Conservation (phyloP, 2,113 vertebrate genomes). For the Dicaeum eximium region DNA sequence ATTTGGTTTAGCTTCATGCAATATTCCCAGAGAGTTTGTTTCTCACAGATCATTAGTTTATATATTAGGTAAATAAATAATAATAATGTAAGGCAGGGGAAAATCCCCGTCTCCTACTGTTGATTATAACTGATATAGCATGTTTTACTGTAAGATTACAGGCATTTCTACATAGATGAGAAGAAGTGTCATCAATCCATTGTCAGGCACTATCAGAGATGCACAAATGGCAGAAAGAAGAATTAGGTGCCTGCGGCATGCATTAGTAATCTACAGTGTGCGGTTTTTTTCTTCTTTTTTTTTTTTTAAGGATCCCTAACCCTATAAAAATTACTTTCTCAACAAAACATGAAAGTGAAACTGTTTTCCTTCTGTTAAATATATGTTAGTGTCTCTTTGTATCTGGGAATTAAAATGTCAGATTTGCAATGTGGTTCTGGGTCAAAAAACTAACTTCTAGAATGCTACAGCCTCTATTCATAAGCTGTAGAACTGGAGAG, state of each 20-base stretch:
- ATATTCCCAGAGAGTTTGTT: not conserved
- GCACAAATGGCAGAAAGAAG: not conserved
- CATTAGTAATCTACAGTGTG: not conserved
- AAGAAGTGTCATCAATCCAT: not conserved
- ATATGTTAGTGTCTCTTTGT: not conserved
- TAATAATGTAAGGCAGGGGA: rapidly evolving
- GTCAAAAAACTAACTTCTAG: not conserved
- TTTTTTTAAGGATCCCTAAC: not conserved
- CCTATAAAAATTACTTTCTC: not conserved
- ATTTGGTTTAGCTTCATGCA: not conserved
- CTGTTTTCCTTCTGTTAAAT: not conserved
- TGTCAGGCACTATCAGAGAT: not conserved
- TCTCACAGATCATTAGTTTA: not conserved
- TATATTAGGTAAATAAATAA: not conserved
- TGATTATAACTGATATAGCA: not conserved
- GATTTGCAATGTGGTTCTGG: not conserved
- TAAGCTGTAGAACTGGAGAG: not conserved
- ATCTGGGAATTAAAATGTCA: not conserved
- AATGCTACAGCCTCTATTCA: not conserved
- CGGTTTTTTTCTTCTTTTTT: not conserved
- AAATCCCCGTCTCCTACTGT: not conserved
- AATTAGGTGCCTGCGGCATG: not conserved
- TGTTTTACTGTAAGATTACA: not conserved
- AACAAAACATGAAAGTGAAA: not conserved
- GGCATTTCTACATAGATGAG: not conserved